Conservation (phyloP, 2,888 invertebrate species). For the Lutraria lutraria region DNA sequence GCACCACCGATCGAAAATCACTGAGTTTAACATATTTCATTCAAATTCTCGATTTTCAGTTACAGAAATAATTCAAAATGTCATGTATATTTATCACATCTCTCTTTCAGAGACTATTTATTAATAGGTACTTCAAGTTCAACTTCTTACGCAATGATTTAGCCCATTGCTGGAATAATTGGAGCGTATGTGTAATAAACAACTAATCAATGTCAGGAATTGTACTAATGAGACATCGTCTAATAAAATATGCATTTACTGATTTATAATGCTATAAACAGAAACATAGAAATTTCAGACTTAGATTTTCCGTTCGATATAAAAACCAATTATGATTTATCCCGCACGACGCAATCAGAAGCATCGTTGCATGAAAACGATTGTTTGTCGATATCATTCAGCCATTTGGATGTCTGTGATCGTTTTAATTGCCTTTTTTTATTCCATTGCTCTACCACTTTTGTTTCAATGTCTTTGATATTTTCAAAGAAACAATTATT, state of each 20-base stretch:
- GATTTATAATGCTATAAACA: background rate
- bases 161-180: no score
- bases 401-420: background rate
- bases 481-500: no score
- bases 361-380: background rate
- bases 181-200: no score
- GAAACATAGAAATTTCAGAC: background rate
- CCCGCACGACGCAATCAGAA: background rate
- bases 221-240: background rate
- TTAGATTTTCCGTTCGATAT: background rate
- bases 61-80: no score
- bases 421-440: background rate
- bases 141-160: no score
- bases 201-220: no score
- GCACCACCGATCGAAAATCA: no score
- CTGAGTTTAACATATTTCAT: no score
- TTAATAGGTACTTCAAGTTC: no score
- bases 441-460: background rate
- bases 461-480: background rate
- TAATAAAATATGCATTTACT: background rate
- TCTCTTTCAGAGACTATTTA: no score
- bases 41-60: no score
- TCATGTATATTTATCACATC: no score
- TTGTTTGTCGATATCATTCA: conserved; percentile 13
- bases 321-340: background rate